A percentile compares a stretch with the other conserved stretches of the same genome.
These are phyloP conservation scores for Sialia sialis DNA, from an alignment of 2,113 vertebrate genomes.

Conservation along the genomic window DNA sequence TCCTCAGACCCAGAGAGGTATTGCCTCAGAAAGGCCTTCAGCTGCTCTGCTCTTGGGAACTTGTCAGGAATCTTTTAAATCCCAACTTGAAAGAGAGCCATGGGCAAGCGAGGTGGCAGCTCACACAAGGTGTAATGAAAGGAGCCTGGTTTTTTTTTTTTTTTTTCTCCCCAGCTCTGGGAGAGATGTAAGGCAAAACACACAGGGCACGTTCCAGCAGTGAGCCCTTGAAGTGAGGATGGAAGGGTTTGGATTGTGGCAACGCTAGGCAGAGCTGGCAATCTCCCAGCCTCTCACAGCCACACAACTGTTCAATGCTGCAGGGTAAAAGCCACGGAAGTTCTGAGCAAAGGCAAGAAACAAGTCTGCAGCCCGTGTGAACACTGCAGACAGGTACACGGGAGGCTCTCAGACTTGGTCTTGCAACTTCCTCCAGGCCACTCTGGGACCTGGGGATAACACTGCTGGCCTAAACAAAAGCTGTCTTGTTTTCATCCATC, in stretches of 20 bases:
- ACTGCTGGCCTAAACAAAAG: background rate
- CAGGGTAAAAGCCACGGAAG: background rate
- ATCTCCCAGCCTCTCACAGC: background rate
- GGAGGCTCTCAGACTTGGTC: background rate
- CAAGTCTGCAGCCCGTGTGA: background rate
- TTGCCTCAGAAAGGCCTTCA: background rate
- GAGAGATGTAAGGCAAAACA: background rate
- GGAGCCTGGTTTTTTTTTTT: background rate
- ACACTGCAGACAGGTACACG: background rate
- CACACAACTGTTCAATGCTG: background rate
- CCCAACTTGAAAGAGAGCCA: rapidly evolving
- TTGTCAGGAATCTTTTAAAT: background rate
- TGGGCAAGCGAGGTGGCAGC: rapidly evolving
- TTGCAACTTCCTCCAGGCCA: background rate
- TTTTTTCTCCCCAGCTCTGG: no score
- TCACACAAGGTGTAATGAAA: rapidly evolving
- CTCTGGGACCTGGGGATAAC: background rate
- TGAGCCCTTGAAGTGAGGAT: rapidly evolving
- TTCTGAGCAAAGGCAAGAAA: background rate
- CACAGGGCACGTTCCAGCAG: rapidly evolving
- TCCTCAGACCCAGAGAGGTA: rapidly evolving
- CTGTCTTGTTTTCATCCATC: background rate
- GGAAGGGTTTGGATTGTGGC: background rate
- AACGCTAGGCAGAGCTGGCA: background rate
- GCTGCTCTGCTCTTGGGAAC: background rate